A percentile compares a stretch with the other conserved stretches of the same genome.
phyloP scores from a whole-genome alignment of 2,888 invertebrate genomes.

The Cremastinae sp. region DNA sequence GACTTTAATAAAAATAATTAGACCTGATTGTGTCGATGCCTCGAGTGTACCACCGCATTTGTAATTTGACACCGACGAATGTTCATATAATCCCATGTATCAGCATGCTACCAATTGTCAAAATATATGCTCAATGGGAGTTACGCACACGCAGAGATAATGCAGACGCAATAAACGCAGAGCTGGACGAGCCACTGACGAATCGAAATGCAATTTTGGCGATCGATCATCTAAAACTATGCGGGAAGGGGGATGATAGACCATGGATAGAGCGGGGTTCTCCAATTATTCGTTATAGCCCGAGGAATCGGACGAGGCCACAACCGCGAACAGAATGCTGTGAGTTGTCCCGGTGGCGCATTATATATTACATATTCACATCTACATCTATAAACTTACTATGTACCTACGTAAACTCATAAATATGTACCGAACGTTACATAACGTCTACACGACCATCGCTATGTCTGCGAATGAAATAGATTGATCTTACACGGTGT shows the following conservation, averaged over 20 bases:
- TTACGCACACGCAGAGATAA: neutral
- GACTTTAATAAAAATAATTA: too few species aligned
- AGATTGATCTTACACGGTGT: neutral
- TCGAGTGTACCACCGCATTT: too few species aligned
- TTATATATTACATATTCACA: constrained; percentile 8
- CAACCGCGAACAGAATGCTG: constrained; percentile 28
- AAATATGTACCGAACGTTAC: neutral
- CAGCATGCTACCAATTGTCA: too few species aligned
- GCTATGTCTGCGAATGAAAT: neutral
- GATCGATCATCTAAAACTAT: constrained; percentile 42
- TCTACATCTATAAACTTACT: constrained; percentile 12
- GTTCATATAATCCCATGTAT: neutral
- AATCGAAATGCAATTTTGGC: constrained; percentile 35
- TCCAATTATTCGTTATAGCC: constrained; percentile 46
- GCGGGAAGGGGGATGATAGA: neutral
- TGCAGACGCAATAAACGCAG: constrained; percentile 6
- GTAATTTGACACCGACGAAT: neutral
- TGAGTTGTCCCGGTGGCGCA: neutral
- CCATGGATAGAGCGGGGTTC: constrained; percentile 2
- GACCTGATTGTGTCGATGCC: too few species aligned
- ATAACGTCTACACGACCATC: neutral
- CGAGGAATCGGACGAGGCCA: constrained; percentile 26
- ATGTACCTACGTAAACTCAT: neutral
- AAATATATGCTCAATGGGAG: neutral
- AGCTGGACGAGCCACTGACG: constrained; percentile 6